These are phyloP conservation scores for Paedocypris micromegethes DNA, from an alignment of 2,797 vertebrate genomes.

Conservation along the genomic window DNA sequence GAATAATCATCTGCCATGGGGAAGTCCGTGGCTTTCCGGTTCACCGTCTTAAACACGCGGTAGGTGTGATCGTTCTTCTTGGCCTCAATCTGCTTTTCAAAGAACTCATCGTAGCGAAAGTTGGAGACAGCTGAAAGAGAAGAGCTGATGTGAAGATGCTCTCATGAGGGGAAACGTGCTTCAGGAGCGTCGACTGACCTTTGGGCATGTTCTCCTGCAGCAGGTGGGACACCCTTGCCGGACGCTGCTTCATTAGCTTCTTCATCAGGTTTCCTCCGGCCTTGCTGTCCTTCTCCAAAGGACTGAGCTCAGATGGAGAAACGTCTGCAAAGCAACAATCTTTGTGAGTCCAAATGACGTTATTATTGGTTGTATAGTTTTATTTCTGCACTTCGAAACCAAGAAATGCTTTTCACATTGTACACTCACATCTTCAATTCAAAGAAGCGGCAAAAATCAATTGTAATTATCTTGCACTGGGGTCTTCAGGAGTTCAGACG, in stretches of 20 bases:
- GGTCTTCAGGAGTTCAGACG: no score
- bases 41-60: constrained; percentile 90
- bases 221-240: constrained; percentile 83
- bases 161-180: constrained; percentile 1
- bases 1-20: constrained; percentile 88
- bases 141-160: not conserved
- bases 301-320: constrained; percentile 59
- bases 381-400: no score
- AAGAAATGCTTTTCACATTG: no score
- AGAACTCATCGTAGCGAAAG: constrained; percentile 90
- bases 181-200: constrained; percentile 61
- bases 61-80: constrained; percentile 88
- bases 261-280: constrained; percentile 65
- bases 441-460: no score
- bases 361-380: not conserved
- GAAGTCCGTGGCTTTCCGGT: constrained; percentile 76
- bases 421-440: no score
- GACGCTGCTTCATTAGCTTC: constrained; percentile 82
- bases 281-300: constrained; percentile 52
- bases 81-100: constrained; percentile 85
- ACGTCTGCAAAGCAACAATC: constrained; percentile 61
- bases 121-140: constrained; percentile 69
- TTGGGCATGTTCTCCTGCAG: constrained; percentile 93
- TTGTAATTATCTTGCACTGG: no score
- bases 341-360: constrained; percentile 36